Evolutionary conservation across 2,113 vertebrate species (phyloP).

Genomic region (Sapayoa aenigma): DNA sequence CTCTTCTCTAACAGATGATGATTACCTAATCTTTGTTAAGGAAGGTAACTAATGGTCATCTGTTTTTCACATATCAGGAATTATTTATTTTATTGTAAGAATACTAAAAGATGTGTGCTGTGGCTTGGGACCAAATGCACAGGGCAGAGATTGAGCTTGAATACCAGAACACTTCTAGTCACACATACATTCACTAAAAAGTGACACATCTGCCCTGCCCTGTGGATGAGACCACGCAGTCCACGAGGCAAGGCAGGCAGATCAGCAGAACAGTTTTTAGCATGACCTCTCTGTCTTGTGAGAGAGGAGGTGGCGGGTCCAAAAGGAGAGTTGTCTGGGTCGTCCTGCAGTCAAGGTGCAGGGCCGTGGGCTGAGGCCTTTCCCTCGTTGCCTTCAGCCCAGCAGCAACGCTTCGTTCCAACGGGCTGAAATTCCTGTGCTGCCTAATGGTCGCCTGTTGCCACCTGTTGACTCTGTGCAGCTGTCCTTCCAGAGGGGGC

Average conservation of each 20-base stretch:
- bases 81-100: background rate
- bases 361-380: background rate
- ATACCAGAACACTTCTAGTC: background rate
- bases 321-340: background rate
- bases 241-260: background rate
- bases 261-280: background rate
- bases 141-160: background rate
- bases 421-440: background rate
- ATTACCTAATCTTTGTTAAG: background rate
- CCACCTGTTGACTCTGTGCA: background rate
- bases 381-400: background rate
- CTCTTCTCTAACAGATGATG: background rate
- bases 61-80: background rate
- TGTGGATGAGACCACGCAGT: background rate
- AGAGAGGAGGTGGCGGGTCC: background rate
- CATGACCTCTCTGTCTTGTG: background rate
- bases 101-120: background rate
- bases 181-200: background rate
- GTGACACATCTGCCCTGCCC: too few species aligned
- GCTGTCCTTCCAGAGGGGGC: background rate
- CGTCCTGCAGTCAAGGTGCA: background rate
- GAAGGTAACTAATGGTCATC: background rate
- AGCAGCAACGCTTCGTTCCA: background rate
- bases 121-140: background rate
- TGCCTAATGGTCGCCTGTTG: fast-evolving